Conservation (phyloP, 2,888 invertebrate species). For the Cistogaster globosa region DNA sequence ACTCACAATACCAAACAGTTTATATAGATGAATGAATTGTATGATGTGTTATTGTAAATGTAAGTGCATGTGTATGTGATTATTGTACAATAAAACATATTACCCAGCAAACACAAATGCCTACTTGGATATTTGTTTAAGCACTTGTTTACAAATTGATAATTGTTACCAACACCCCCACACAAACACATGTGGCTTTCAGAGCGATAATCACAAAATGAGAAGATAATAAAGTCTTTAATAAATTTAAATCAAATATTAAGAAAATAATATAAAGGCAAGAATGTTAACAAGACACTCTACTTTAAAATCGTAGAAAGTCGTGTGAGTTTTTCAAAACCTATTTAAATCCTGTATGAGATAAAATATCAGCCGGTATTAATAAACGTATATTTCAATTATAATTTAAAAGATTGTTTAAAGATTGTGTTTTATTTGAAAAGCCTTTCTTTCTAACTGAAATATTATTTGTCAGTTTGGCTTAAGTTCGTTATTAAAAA, state of each 20-base stretch:
- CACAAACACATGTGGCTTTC: neutral
- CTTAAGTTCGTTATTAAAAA: too few relatives aligned
- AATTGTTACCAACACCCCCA: conserved; percentile 12
- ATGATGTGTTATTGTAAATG: conserved; percentile 15
- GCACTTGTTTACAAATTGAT: conserved; percentile 65
- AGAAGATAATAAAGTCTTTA: conserved; percentile 23
- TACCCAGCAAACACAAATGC: conserved; percentile 58
- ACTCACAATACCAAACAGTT: conserved; percentile 5
- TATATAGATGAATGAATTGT: conserved; percentile 45
- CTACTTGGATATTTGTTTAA: conserved; percentile 26
- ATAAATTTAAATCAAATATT: conserved; percentile 39
- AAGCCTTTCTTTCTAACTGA: too few relatives aligned
- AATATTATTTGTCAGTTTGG: too few relatives aligned
- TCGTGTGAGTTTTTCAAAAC: neutral
- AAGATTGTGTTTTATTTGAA: too few relatives aligned
- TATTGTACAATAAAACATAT: conserved; percentile 17
- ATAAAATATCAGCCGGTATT: too few relatives aligned
- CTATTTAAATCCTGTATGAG: too few relatives aligned
- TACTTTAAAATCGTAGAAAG: neutral
- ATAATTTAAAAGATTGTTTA: too few relatives aligned
- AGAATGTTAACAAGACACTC: neutral
- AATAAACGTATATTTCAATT: too few relatives aligned
- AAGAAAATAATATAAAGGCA: neutral
- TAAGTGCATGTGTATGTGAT: conserved; percentile 3
- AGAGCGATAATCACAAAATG: conserved; percentile 10